phyloP scores from a whole-genome alignment of 2,888 invertebrate species.

The Drosophila setosimentum region DNA sequence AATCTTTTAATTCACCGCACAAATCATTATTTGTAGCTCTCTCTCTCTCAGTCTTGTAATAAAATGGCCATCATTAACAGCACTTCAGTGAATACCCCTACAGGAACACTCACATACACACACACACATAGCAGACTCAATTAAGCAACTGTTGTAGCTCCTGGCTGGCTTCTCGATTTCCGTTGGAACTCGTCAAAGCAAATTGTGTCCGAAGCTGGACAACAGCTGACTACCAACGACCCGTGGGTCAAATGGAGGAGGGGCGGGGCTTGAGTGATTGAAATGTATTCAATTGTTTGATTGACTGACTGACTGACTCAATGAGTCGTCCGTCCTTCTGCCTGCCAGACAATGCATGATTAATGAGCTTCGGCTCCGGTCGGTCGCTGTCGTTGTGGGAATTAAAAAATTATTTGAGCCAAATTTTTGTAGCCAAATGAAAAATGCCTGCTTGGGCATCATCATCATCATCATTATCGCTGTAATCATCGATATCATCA shows the following conservation, averaged over 20 bases:
- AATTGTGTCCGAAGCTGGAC: conserved; percentile 53
- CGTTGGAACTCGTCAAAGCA: conserved; percentile 59
- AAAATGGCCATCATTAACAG: conserved; percentile 43
- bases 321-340: conserved; percentile 18
- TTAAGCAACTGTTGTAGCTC: conserved; percentile 38
- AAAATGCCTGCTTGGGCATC: conserved; percentile 38
- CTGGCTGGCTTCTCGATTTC: conserved; percentile 8
- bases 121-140: conserved; percentile 16
- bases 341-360: conserved; percentile 68
- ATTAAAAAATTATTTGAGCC: conserved; percentile 75
- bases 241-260: conserved; percentile 1
- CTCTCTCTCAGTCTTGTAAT: neutral
- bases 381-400: conserved; percentile 42
- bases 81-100: conserved; percentile 27
- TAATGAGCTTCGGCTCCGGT: conserved; percentile 54
- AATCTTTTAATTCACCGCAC: conserved; percentile 20
- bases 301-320: conserved; percentile 59
- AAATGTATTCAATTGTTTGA: conserved; percentile 79
- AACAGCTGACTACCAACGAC: conserved; percentile 18
- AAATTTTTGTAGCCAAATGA: conserved; percentile 51
- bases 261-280: conserved; percentile 63
- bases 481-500: conserved; percentile 36
- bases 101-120: conserved; percentile 1
- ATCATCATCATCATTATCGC: conserved; percentile 21
- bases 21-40: conserved; percentile 27